A percentile compares a stretch with the other conserved stretches of the same genome.
phyloP scores from a whole-genome alignment of 2,797 vertebrate species.

The Calcarius lapponicus region DNA sequence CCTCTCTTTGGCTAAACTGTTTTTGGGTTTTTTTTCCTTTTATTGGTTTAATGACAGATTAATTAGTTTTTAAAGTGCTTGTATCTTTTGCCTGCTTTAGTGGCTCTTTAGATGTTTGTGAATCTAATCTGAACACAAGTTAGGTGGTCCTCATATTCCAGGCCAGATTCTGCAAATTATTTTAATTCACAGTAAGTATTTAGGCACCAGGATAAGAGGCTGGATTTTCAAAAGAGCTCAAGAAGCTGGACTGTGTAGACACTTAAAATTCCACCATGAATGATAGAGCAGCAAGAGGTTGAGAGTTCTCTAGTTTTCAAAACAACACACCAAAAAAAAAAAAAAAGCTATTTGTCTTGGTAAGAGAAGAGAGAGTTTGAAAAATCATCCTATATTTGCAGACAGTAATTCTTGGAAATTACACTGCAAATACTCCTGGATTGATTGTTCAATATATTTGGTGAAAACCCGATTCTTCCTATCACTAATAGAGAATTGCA shows the following conservation, averaged over 20 bases:
- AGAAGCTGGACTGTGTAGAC: neutral
- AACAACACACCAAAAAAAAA: neutral
- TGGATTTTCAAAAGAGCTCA: neutral
- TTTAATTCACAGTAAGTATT: neutral
- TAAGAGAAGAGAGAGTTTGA: neutral
- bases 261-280: neutral
- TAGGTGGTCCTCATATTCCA: neutral
- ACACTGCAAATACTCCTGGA: neutral
- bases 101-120: neutral
- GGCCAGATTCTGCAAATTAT: neutral
- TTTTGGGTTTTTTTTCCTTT: neutral
- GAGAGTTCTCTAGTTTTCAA: neutral
- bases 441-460: neutral
- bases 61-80: neutral
- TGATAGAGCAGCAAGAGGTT: neutral
- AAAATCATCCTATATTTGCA: neutral
- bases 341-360: neutral
- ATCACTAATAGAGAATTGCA: neutral
- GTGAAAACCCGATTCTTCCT: neutral
- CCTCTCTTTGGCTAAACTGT: neutral
- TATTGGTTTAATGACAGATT: neutral
- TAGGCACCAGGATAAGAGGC: neutral
- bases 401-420: neutral
- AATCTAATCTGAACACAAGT: neutral
- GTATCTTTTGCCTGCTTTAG: neutral